phyloP scores from a whole-genome alignment of 2,888 invertebrate species.

The Ephialtes manifestator region DNA sequence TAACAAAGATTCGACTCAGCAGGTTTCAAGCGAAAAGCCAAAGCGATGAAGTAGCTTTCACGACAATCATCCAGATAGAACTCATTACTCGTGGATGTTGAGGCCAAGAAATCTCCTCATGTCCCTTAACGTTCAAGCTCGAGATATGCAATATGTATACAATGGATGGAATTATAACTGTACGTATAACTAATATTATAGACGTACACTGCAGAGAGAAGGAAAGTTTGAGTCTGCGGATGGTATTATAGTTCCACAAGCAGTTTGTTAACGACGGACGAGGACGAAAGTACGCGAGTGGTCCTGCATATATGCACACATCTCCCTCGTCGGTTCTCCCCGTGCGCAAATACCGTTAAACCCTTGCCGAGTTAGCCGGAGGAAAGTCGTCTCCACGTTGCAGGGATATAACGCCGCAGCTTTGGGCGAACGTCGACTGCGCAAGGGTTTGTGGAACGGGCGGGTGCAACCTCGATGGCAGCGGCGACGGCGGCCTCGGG shows the following conservation, averaged over 20 bases:
- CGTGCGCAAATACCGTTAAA: constrained; percentile 51
- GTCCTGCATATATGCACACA: constrained; percentile 18
- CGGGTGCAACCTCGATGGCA: not conserved
- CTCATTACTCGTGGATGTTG: too few relatives aligned
- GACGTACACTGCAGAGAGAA: not conserved
- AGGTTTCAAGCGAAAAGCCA: not conserved
- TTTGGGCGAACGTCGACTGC: constrained; percentile 4
- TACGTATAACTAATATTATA: constrained; percentile 2
- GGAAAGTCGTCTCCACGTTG: constrained; percentile 34
- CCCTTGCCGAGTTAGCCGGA: constrained; percentile 42
- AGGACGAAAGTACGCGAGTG: constrained; percentile 18
- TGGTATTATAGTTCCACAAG: constrained; percentile 42
- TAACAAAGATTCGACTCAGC: not conserved
- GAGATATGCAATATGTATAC: not conserved
- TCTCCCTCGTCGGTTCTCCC: constrained; percentile 1
- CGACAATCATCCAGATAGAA: not conserved
- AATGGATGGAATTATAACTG: not conserved
- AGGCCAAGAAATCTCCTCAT: constrained; percentile 1
- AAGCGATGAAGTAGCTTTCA: not conserved
- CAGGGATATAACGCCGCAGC: constrained; percentile 36
- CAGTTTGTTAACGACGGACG: constrained; percentile 48
- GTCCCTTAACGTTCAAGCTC: not conserved
- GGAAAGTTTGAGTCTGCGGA: constrained; percentile 37
- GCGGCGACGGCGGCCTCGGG: constrained; percentile 19
- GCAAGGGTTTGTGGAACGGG: constrained; percentile 15